Conservation (phyloP, 1,140 invertebrate species). For the Pseudomyrmex sp. region DNA sequence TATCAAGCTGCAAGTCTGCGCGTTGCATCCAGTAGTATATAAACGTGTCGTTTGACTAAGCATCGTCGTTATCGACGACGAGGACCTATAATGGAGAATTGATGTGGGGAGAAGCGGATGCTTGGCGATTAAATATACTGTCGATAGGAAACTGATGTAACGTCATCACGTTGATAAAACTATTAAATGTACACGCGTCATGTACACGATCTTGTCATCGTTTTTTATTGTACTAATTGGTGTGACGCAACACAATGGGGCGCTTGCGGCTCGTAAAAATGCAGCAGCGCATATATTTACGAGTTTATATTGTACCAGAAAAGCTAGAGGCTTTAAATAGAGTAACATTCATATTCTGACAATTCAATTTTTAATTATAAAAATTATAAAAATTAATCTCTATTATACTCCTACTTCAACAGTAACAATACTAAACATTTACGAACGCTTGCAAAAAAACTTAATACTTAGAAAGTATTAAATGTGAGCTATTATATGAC, state of each 20-base stretch:
- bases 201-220: neutral
- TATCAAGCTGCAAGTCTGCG: neutral
- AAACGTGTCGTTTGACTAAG: neutral
- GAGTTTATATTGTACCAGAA: neutral
- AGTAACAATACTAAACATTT: too few species aligned
- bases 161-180: conserved; percentile 13
- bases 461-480: too few species aligned
- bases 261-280: conserved; percentile 22
- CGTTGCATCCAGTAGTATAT: neutral
- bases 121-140: conserved; percentile 36
- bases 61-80: neutral
- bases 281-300: neutral
- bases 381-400: too few species aligned
- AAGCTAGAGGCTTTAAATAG: neutral
- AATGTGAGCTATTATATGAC: too few species aligned
- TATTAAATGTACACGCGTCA: conserved; percentile 4
- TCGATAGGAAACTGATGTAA: conserved; percentile 12
- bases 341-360: neutral
- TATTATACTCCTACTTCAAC: too few species aligned
- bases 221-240: conserved; percentile 24
- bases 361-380: neutral
- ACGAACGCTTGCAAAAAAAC: too few species aligned
- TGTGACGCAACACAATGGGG: conserved; percentile 34
- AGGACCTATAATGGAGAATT: neutral
- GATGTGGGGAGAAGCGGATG: neutral